phyloP scores from a whole-genome alignment of 1,140 invertebrate species.

The Yoshiicerus persimilis region DNA sequence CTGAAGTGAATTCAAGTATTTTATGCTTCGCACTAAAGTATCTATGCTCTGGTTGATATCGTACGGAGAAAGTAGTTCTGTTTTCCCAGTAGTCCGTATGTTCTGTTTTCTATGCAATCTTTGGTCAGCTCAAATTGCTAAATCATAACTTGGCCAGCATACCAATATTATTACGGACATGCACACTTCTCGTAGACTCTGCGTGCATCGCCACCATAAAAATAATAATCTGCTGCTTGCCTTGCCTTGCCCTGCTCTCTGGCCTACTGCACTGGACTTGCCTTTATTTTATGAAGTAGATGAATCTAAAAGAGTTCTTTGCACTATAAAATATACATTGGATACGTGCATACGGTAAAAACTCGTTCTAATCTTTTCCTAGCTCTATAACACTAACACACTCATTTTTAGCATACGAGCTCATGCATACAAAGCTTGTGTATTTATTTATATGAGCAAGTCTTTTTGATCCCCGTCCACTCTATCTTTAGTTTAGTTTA shows the following conservation, averaged over 20 bases:
- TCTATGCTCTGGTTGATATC: neutral
- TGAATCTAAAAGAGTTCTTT: constrained; percentile 3
- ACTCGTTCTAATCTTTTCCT: neutral
- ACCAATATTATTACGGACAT: constrained; percentile 33
- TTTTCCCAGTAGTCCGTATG: neutral
- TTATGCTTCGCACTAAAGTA: neutral
- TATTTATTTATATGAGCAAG: neutral
- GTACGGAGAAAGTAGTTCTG: neutral
- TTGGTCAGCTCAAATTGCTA: constrained; percentile 28
- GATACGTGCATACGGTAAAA: neutral
- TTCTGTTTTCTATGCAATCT: constrained; percentile 5
- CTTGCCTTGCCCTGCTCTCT: neutral
- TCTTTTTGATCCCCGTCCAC: neutral
- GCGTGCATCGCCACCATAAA: constrained; percentile 29
- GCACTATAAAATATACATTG: neutral
- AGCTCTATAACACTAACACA: neutral
- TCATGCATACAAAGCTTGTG: neutral
- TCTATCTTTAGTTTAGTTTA: neutral
- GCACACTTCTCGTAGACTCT: constrained; percentile 28
- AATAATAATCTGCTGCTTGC: constrained; percentile 26
- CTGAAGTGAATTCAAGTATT: neutral
- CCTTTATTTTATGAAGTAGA: neutral
- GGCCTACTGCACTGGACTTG: neutral
- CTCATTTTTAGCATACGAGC: neutral
- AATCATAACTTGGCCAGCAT: constrained; percentile 30